A percentile compares a stretch with the other conserved stretches of the same genome.
phyloP scores from a whole-genome alignment of 2,797 vertebrate species.

The Onychomys arenicola region DNA sequence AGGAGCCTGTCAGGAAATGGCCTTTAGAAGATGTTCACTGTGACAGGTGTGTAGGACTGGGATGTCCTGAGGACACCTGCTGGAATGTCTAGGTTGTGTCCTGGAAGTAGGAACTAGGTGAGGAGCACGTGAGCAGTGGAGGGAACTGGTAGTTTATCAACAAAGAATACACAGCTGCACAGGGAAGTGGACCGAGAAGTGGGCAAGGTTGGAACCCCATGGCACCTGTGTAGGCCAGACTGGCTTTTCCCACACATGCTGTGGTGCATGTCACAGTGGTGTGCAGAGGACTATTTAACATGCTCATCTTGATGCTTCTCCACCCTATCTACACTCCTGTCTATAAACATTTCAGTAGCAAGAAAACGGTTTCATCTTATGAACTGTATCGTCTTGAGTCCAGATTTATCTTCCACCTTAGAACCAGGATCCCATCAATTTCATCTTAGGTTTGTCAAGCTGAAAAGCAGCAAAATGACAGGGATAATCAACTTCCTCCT shows the following conservation, averaged over 20 bases:
- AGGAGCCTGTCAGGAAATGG: neutral
- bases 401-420: neutral
- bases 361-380: neutral
- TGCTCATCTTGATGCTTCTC: neutral
- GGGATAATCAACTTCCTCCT: too few species aligned
- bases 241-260: neutral
- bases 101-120: neutral
- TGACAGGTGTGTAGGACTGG: neutral
- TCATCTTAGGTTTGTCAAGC: neutral
- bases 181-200: neutral
- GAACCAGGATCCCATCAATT: neutral
- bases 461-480: neutral
- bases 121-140: neutral
- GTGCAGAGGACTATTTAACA: neutral
- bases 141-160: neutral
- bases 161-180: neutral
- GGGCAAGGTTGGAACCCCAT: neutral
- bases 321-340: neutral
- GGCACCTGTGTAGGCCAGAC: neutral
- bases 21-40: neutral
- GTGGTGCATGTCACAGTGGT: neutral
- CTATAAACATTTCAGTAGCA: neutral
- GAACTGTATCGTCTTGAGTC: neutral
- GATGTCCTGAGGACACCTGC: neutral
- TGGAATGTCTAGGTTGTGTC: neutral